phyloP scores from a whole-genome alignment of 1,140 invertebrate species.

The Sminthurinus signatus region DNA sequence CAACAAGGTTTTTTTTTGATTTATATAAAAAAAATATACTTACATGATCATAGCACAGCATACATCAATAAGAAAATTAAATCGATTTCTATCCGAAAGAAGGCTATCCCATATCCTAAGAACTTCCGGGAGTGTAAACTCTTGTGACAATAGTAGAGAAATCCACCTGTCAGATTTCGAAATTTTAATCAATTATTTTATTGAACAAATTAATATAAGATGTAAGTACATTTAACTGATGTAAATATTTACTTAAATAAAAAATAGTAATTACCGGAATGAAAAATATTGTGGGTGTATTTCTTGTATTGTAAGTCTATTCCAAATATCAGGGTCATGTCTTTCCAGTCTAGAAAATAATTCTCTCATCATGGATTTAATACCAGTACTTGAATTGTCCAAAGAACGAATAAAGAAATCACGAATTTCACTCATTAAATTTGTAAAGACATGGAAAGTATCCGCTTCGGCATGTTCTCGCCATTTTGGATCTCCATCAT shows the following conservation, averaged over 20 bases:
- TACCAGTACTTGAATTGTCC: conserved; percentile 85
- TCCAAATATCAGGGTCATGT: conserved; percentile 70
- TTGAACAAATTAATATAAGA: background rate
- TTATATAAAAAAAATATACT: too few relatives aligned
- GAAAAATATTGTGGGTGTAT: conserved; percentile 92
- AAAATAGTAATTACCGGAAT: conserved; percentile 59
- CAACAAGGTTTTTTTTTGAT: too few relatives aligned
- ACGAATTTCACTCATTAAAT: conserved; percentile 91
- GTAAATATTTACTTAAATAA: too few relatives aligned
- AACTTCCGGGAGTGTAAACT: conserved; percentile 93
- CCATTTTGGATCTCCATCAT: conserved; percentile 72
- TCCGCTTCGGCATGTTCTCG: conserved; percentile 93
- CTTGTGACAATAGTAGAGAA: conserved; percentile 91
- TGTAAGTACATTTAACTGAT: too few relatives aligned
- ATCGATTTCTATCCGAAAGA: conserved; percentile 80
- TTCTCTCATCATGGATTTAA: conserved; percentile 67
- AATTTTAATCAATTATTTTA: conserved; percentile 30
- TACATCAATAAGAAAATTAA: conserved; percentile 81
- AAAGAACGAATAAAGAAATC: conserved; percentile 96
- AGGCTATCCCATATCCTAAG: conserved; percentile 93
- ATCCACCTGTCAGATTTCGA: conserved; percentile 91
- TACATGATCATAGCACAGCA: conserved; percentile 96
- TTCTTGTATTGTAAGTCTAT: conserved; percentile 69
- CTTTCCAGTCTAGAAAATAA: conserved; percentile 66
- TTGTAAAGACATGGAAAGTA: conserved; percentile 96